A percentile compares a stretch with the other conserved stretches of the same genome.
Evolutionary conservation across 2,797 vertebrate species (phyloP).

Genomic region (Cephalopachus bancanus): DNA sequence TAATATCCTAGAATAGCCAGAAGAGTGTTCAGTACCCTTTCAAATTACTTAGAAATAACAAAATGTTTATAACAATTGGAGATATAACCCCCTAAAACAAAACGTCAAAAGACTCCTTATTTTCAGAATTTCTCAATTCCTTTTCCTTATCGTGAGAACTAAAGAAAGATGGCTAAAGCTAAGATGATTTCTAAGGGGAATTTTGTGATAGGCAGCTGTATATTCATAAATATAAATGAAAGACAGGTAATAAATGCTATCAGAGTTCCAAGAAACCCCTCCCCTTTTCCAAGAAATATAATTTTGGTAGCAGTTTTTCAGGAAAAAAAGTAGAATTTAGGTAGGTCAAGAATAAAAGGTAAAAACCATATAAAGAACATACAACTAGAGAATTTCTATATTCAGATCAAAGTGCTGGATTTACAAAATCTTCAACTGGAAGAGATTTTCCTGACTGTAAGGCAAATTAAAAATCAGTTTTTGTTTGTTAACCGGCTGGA

Average conservation of each 20-base stretch:
- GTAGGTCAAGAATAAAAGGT: neutral
- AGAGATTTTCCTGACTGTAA: slow-evolving; percentile 14
- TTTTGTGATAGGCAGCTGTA: neutral
- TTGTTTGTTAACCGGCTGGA: neutral
- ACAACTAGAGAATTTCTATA: neutral
- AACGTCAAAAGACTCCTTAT: slow-evolving; percentile 30
- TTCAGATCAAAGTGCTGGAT: neutral
- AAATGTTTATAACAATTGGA: slow-evolving; percentile 31
- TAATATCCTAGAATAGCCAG: neutral
- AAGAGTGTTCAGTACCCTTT: slow-evolving; percentile 15
- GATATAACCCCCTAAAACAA: slow-evolving; percentile 21
- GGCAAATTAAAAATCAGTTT: neutral
- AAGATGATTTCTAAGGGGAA: neutral
- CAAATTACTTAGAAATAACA: slow-evolving; percentile 40
- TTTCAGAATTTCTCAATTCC: slow-evolving; percentile 40
- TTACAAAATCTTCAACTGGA: neutral
- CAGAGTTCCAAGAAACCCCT: neutral
- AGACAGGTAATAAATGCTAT: neutral
- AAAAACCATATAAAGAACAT: neutral
- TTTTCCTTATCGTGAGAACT: neutral
- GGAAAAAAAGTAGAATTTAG: neutral
- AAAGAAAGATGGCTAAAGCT: neutral
- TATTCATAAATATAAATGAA: slow-evolving; percentile 1
- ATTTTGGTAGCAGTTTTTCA: slow-evolving; percentile 17
- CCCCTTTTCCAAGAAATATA: neutral